Percentiles rank a stretch among this genome's conserved stretches.
These are phyloP conservation scores for Clarias batrachus DNA, from an alignment of 2,113 vertebrate genomes.

Conservation along the genomic window DNA sequence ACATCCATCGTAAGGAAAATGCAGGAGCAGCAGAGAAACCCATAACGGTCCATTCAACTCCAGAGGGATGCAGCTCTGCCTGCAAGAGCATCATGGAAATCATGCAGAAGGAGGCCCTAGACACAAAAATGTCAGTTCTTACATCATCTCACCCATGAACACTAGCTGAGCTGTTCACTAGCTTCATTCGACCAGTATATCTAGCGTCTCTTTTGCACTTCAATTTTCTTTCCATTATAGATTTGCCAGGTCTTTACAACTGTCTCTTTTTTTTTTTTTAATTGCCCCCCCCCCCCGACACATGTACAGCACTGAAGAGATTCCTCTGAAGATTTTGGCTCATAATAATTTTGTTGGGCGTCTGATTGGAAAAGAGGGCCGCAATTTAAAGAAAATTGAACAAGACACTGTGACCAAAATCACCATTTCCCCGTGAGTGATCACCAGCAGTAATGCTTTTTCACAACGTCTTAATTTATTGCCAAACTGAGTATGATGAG, in stretches of 20 bases:
- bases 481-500: no score
- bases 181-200: background rate
- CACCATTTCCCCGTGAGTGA: conserved; percentile 94
- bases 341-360: conserved; percentile 98
- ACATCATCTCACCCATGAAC: background rate
- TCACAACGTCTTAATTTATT: background rate
- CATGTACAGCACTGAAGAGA: conserved; percentile 86
- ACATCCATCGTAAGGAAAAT: conserved; percentile 97
- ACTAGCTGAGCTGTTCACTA: background rate
- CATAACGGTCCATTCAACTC: conserved; percentile 95
- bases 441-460: background rate
- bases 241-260: background rate
- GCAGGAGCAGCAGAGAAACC: conserved; percentile 96
- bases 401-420: conserved; percentile 97
- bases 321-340: conserved; percentile 95
- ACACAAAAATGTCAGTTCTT: conserved; percentile 93
- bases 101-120: conserved; percentile 97
- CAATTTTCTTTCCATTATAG: background rate
- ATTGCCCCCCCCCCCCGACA: background rate
- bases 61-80: conserved; percentile 90
- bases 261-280: background rate
- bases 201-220: background rate
- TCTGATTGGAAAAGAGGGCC: conserved; percentile 96
- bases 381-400: conserved; percentile 98
- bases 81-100: conserved; percentile 98